Conservation (phyloP, 2,888 invertebrate genomes). For the Apamea anceps region DNA sequence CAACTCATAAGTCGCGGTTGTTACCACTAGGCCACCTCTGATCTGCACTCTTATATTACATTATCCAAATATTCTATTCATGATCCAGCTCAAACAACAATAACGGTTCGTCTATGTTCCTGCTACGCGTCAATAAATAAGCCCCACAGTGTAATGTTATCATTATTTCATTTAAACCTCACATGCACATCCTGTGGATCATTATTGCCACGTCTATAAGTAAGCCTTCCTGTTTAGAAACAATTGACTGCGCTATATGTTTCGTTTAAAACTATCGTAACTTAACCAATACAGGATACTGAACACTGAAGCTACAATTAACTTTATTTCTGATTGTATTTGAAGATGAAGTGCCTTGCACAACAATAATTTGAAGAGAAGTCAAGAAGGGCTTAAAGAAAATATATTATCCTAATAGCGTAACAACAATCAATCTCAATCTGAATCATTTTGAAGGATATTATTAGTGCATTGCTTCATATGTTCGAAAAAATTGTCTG, state of each 20-base stretch:
- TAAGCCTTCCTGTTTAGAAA: constrained; percentile 72
- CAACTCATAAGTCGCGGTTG: too few relatives aligned
- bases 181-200: constrained; percentile 64
- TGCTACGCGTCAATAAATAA: constrained; percentile 52
- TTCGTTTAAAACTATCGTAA: constrained; percentile 1
- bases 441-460: not conserved
- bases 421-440: not conserved
- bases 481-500: not conserved
- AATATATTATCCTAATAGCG: not conserved
- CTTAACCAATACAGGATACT: not conserved
- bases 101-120: constrained; percentile 18
- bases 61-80: not conserved
- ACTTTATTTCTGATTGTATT: not conserved
- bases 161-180: constrained; percentile 68
- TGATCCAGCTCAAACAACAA: constrained; percentile 17
- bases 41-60: not conserved
- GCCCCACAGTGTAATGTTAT: constrained; percentile 55
- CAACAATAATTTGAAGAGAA: not conserved
- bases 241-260: constrained; percentile 61
- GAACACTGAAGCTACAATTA: not conserved
- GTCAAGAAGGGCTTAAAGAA: not conserved
- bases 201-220: constrained; percentile 63
- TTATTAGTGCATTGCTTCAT: too few relatives aligned
- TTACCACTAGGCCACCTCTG: too few relatives aligned
- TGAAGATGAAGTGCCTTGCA: not conserved